Base-by-base conservation (phyloP, 2,797 vertebrate species). In the Manis javanica region DNA sequence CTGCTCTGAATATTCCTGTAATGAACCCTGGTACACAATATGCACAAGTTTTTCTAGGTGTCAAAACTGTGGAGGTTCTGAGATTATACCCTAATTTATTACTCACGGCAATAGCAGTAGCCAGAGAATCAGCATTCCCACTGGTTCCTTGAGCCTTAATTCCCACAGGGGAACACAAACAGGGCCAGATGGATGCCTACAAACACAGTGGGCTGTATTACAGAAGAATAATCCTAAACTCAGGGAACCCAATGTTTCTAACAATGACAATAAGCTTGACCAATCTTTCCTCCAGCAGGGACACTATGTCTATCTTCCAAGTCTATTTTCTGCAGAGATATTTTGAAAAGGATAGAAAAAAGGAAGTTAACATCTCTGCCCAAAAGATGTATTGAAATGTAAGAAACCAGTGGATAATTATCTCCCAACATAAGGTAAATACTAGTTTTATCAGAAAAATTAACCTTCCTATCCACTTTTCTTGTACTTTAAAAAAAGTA, bases 301-400 rank as follows among this genome's bases (percentile, higher is more conserved):
- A 75, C 14, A 74, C 55, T 59, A 31, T 83, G 51, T 71, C 68
- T 77, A 79, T 37, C 31, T 82, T 79, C 64, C 72, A 84, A 26
- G 19, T 87, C 23, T 90, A 29, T 75, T 75, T 90, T 90, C 42
- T 94, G 12, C 21, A 57, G 2, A 93, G 34, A 81, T 79, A 90
- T 61, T 78, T n/a, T 92, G 51, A 49, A 91, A 84, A 84, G 84
- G 19, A 78, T 18, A 59, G 19, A 26, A 51, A 64, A 91, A 96
- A 71, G 34, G 4, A 21, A 87, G 26, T 39, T 26, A 51, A 18
- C 34, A 37, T 29, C 18, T 94, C 39, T 92, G 2, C n/a, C 15
- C 57, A 87, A 94, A 90, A 92, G 5, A 90, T 81, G 26, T 37
- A 63, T 29, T 81, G 23, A 86, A 88, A 66, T 23, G 1, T 66